Evolutionary conservation across 1,140 invertebrate genomes (phyloP).

Genomic region (Drosophila dunni): DNA sequence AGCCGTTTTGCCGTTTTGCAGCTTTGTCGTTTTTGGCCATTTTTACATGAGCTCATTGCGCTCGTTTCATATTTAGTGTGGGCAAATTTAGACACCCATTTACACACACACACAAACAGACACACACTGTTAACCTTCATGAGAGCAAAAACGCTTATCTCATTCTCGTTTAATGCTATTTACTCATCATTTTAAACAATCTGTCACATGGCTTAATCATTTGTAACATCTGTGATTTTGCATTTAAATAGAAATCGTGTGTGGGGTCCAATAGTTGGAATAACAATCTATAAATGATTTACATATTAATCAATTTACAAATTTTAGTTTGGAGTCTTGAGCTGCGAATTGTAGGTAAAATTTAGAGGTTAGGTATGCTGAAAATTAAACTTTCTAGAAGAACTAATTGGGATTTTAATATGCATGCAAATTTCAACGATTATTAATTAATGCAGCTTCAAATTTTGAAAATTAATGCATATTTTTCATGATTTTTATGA

Average conservation of each 20-base stretch:
- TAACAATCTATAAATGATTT: background rate
- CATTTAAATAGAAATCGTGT: conserved; percentile 10
- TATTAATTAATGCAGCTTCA: no score
- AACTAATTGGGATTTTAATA: no score
- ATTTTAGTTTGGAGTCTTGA: background rate
- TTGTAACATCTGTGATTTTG: conserved; percentile 17
- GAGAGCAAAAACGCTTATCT: conserved; percentile 33
- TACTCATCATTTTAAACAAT: conserved; percentile 43
- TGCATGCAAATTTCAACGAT: no score
- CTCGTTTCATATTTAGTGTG: conserved; percentile 20
- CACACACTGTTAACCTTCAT: conserved; percentile 27
- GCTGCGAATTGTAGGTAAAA: background rate
- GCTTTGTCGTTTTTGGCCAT: conserved; percentile 32
- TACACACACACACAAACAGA: conserved; percentile 13
- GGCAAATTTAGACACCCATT: conserved; percentile 31
- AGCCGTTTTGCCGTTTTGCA: conserved; percentile 62
- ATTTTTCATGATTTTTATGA: background rate
- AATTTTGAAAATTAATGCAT: no score
- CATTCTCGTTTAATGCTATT: conserved; percentile 35
- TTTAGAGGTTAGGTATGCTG: background rate
- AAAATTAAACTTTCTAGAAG: background rate
- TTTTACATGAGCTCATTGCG: conserved; percentile 37
- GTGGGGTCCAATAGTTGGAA: conserved; percentile 6
- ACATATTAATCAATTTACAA: background rate
- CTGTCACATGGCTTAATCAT: conserved; percentile 47